A percentile compares a stretch with the other conserved stretches of the same genome.
Evolutionary conservation across 2,888 invertebrate genomes (phyloP).

Genomic region (Drosophila mettleri): DNA sequence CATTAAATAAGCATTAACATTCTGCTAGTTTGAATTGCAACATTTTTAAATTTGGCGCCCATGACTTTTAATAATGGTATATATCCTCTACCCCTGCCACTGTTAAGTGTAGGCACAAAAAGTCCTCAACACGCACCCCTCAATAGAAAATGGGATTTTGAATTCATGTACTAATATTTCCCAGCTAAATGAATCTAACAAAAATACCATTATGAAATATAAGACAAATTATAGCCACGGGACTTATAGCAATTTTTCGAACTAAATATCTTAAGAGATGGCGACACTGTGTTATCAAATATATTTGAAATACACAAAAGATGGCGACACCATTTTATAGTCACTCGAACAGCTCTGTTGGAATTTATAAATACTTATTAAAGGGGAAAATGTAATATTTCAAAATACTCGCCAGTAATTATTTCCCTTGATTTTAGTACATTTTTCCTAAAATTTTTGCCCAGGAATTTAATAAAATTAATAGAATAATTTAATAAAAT

Average conservation of each 20-base stretch:
- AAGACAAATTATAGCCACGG: conserved; percentile 1
- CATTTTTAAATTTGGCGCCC: background rate
- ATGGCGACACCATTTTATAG: background rate
- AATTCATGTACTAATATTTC: background rate
- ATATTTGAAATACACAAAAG: background rate
- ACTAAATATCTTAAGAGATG: background rate
- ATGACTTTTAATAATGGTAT: background rate
- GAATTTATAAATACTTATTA: background rate
- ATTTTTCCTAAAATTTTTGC: too few relatives aligned
- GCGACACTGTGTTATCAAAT: background rate
- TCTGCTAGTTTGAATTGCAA: too few relatives aligned
- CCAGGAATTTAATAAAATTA: too few relatives aligned
- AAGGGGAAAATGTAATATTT: too few relatives aligned
- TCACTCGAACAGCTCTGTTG: background rate
- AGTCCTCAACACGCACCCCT: background rate
- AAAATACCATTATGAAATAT: background rate
- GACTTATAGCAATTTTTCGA: conserved; percentile 2
- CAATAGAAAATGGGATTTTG: background rate
- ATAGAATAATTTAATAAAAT: background rate
- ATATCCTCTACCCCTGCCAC: background rate
- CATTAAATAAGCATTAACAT: too few relatives aligned
- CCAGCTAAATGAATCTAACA: background rate
- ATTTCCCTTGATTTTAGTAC: background rate
- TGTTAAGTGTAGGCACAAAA: background rate
- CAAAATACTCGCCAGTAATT: background rate